A percentile compares a stretch with the other conserved stretches of the same genome.
phyloP scores from a whole-genome alignment of 2,888 invertebrate species.

The Scaptodrosophila latifasciaeformis region DNA sequence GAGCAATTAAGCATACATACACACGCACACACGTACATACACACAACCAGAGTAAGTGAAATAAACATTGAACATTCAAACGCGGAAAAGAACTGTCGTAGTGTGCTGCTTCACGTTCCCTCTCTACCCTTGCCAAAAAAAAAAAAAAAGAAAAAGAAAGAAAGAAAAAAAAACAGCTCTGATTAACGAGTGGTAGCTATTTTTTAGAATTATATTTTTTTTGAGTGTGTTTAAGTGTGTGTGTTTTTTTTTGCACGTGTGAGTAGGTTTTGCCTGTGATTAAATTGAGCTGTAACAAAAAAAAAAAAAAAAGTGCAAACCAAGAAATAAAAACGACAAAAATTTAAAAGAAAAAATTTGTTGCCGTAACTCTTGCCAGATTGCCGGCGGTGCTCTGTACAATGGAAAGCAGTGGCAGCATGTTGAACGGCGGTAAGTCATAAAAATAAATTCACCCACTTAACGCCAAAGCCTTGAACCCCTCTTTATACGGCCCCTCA shows the following conservation, averaged over 20 bases:
- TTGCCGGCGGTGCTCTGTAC: conserved; percentile 30
- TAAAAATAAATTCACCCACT: neutral
- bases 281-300: neutral
- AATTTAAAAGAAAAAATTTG: too few species aligned
- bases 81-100: conserved; percentile 32
- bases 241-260: neutral
- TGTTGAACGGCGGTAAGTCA: conserved; percentile 20
- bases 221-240: neutral
- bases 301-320: too few species aligned
- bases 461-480: too few species aligned
- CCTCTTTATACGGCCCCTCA: too few species aligned
- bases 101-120: too few species aligned
- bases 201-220: too few species aligned
- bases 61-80: conserved; percentile 2
- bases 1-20: too few species aligned
- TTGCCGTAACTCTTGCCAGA: too few species aligned
- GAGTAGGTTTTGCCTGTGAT: neutral
- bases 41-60: neutral
- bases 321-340: neutral
- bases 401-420: conserved; percentile 15
- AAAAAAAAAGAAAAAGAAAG: too few species aligned
- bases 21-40: neutral
- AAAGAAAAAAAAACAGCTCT: conserved; percentile 5
- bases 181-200: too few species aligned
- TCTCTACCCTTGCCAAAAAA: too few species aligned